Evolutionary conservation across 2,888 invertebrate species (phyloP).

Genomic region (Scaptomyza caliginosa): DNA sequence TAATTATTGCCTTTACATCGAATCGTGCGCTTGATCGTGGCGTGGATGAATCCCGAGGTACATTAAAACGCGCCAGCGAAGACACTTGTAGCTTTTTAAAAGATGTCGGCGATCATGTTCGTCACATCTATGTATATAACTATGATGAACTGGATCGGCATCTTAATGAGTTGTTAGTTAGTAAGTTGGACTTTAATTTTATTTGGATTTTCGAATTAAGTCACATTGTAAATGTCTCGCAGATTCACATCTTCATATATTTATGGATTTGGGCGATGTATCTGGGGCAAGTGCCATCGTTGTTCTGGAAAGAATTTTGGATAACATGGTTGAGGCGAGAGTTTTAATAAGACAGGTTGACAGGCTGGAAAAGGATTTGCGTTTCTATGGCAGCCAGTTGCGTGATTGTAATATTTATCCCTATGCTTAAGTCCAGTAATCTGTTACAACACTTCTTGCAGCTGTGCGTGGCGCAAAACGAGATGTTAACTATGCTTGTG

Average conservation of each 20-base stretch:
- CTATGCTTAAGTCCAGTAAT: neutral
- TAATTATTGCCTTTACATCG: slow-evolving; percentile 94
- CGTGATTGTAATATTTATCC: slow-evolving; percentile 86
- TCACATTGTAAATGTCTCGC: neutral
- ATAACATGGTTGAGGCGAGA: slow-evolving; percentile 85
- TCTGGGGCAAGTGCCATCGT: slow-evolving; percentile 91
- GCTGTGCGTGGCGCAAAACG: slow-evolving; percentile 88
- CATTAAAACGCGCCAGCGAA: slow-evolving; percentile 86
- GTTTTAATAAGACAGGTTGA: slow-evolving; percentile 86
- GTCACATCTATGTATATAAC: slow-evolving; percentile 89
- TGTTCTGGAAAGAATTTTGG: slow-evolving; percentile 89
- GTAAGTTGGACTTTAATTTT: slow-evolving; percentile 84
- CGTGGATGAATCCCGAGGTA: slow-evolving; percentile 86
- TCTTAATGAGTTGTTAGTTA: slow-evolving; percentile 87
- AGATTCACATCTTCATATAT: slow-evolving; percentile 86
- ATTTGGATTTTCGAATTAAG: neutral
- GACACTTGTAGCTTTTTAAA: slow-evolving; percentile 90
- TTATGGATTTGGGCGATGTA: slow-evolving; percentile 89
- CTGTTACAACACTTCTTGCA: slow-evolving; percentile 62
- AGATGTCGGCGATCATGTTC: slow-evolving; percentile 88
- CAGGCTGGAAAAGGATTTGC: slow-evolving; percentile 87
- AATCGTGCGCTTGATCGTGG: slow-evolving; percentile 93
- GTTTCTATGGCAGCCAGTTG: slow-evolving; percentile 88
- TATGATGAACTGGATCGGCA: slow-evolving; percentile 89
- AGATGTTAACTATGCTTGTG: slow-evolving; percentile 86